These are phyloP conservation scores for Pimephales promelas DNA, from an alignment of 2,113 vertebrate species.

Conservation along the genomic window DNA sequence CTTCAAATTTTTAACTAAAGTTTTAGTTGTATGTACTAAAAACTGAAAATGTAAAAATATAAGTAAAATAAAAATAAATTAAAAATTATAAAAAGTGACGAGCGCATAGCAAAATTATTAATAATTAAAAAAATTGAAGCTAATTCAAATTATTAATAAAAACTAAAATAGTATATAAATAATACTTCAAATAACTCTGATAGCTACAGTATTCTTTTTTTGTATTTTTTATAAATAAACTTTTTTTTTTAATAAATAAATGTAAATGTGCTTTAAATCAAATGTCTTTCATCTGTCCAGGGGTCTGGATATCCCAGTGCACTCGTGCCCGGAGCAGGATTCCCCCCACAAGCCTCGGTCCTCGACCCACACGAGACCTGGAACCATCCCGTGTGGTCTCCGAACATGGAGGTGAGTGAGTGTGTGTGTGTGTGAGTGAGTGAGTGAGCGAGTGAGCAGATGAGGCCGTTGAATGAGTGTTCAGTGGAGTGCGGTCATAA, in stretches of 20 bases:
- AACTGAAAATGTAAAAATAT: not conserved
- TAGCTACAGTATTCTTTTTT: too few species aligned
- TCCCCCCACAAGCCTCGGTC: constrained; percentile 81
- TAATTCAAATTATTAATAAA: too few species aligned
- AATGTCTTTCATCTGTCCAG: constrained; percentile 58
- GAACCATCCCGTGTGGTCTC: constrained; percentile 89
- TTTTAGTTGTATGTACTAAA: too few species aligned
- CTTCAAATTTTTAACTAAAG: too few species aligned
- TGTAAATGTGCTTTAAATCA: not conserved
- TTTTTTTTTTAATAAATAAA: not conserved
- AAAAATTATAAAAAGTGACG: too few species aligned
- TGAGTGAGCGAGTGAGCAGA: not conserved
- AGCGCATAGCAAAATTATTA: too few species aligned
- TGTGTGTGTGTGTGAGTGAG: too few species aligned
- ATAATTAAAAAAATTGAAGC: too few species aligned
- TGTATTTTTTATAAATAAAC: too few species aligned
- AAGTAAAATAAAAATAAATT: too few species aligned
- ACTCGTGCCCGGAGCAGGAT: constrained; percentile 84
- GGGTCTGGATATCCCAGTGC: constrained; percentile 80
- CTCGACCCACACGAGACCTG: constrained; percentile 87
- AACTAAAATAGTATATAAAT: too few species aligned
- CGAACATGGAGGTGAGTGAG: constrained; percentile 83
- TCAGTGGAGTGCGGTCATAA: not conserved
- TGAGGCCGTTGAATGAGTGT: not conserved
- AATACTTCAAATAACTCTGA: too few species aligned